Evolutionary conservation across 2,113 vertebrate species (phyloP).

Genomic region (Phylloscopus trochilus): DNA sequence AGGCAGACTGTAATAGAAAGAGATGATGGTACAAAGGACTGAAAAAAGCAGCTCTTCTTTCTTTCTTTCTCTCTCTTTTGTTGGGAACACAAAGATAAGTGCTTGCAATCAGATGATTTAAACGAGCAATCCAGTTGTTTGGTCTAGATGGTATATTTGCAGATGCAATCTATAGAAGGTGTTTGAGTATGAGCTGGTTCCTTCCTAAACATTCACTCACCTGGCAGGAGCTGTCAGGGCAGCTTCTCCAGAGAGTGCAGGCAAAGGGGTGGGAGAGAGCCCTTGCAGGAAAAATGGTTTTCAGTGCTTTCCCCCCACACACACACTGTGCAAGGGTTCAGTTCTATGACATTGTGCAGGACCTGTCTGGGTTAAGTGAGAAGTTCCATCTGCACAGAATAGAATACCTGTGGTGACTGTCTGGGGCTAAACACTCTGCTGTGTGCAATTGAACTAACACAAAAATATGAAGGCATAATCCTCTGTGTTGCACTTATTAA

Average conservation of each 20-base stretch:
- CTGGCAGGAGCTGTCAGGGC: neutral
- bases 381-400: neutral
- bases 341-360: neutral
- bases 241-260: neutral
- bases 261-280: neutral
- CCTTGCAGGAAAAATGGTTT: neutral
- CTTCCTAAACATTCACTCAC: neutral
- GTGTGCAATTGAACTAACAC: neutral
- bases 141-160: neutral
- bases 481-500: neutral
- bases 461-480: neutral
- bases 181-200: neutral
- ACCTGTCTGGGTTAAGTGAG: neutral
- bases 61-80: constrained; percentile 16
- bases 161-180: neutral
- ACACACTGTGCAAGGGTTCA: neutral
- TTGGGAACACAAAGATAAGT: constrained; percentile 56
- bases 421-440: neutral
- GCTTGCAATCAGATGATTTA: constrained; percentile 49
- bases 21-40: constrained; percentile 44
- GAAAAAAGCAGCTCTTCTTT: neutral
- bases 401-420: neutral
- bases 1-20: constrained; percentile 41
- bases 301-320: neutral
- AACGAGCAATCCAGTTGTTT: constrained; percentile 48